These are phyloP conservation scores for Xiphydria camelus DNA, from an alignment of 2,888 invertebrate species.

Conservation along the genomic window DNA sequence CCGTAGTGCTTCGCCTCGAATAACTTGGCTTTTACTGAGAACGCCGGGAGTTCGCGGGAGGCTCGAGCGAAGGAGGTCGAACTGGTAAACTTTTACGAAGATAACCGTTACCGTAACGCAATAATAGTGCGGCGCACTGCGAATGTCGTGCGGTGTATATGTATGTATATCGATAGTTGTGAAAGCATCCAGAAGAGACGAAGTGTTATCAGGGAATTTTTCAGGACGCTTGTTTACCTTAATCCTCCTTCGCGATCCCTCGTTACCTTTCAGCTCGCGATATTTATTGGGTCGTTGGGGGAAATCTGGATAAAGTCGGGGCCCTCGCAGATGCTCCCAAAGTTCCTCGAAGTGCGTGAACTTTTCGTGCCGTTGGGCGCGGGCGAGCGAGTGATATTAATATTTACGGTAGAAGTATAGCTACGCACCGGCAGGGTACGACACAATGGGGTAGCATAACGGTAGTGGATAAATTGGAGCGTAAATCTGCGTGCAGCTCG, in stretches of 20 bases:
- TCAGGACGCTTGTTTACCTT: not conserved
- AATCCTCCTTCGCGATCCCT: not conserved
- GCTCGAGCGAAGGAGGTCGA: conserved; percentile 20
- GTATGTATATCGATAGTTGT: no score
- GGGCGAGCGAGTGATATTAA: no score
- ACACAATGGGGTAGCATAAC: no score
- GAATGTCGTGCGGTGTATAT: not conserved
- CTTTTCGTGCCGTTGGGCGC: no score
- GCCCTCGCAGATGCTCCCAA: not conserved
- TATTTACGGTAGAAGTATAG: no score
- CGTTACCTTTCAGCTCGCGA: not conserved
- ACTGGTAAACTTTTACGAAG: conserved; percentile 40
- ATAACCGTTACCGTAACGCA: conserved; percentile 43
- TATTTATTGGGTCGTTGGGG: not conserved
- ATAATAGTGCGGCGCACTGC: conserved; percentile 35
- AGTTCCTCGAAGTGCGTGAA: not conserved
- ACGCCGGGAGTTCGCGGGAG: conserved; percentile 19
- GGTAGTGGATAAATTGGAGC: no score
- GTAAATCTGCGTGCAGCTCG: no score
- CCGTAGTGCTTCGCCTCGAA: conserved; percentile 1
- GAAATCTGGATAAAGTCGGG: conserved; percentile 1
- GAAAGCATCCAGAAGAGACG: not conserved
- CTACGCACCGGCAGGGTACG: no score
- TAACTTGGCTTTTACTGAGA: conserved; percentile 32
- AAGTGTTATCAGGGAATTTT: not conserved